A percentile compares a stretch with the other conserved stretches of the same genome.
Conservation (phyloP, 1,140 invertebrate genomes). For the Caenorhabditis remanei region DNA sequence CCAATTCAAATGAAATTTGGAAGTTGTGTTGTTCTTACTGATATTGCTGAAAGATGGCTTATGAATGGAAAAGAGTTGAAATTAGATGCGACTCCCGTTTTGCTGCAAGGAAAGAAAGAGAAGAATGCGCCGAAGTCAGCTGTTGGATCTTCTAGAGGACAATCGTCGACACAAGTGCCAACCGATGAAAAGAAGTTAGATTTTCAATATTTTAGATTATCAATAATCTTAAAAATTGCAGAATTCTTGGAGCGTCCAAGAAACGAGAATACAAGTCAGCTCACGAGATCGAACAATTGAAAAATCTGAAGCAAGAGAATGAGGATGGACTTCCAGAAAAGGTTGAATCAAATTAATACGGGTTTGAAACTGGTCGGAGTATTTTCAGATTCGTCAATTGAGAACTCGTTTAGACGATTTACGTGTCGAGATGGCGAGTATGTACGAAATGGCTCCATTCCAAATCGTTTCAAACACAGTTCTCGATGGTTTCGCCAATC, state of each 20-base stretch:
- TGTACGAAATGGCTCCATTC: slow-evolving; percentile 49
- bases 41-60: slow-evolving; percentile 3
- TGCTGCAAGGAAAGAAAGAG: slow-evolving; percentile 31
- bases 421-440: slow-evolving; percentile 34
- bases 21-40: neutral
- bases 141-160: neutral
- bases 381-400: neutral
- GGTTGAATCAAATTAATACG: neutral
- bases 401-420: slow-evolving; percentile 3
- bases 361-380: too few species aligned
- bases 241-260: neutral
- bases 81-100: slow-evolving; percentile 9
- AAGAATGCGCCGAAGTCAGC: neutral
- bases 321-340: slow-evolving; percentile 23
- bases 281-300: neutral
- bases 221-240: neutral
- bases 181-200: neutral
- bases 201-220: neutral
- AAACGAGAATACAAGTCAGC: slow-evolving; percentile 11
- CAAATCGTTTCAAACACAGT: slow-evolving; percentile 39
- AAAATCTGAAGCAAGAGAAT: neutral
- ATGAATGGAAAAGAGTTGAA: slow-evolving; percentile 42
- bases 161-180: neutral
- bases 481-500: slow-evolving; percentile 21
- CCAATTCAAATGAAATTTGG: slow-evolving; percentile 33